Base-by-base conservation (phyloP, 1,140 invertebrate genomes). In the Caenorhabditis latens region DNA sequence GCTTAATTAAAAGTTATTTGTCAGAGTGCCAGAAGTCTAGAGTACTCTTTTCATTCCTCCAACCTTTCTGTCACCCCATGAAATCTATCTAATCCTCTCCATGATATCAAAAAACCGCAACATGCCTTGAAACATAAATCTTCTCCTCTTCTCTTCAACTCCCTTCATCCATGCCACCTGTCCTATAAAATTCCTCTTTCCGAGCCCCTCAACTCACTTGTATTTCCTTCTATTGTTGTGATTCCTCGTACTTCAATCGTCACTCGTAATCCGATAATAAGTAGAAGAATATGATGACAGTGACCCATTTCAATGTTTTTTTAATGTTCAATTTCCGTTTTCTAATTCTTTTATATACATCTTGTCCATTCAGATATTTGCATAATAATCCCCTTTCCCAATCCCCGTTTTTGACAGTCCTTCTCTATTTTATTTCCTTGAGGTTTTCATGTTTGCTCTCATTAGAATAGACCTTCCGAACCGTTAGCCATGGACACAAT, bases 401-500 rank as follows among this genome's bases (percentile, higher is more conserved):
- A n/a, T 48, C 42, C 32, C 32, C 32, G 32, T 32, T 46, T 48
- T 50, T 48, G 46, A 50, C 43, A 50, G 46, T 79, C 71, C n/a
- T 8, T 58, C 14, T 16, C 9, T 53, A 53, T 32, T 32, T 32
- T 32, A 32, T 32, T 32, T 32, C 32, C 32, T 32, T 21, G 57
- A 8, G 16, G 16, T n/a, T 21, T 21, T 8, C 67, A n/a, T 79
- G n/a, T 79, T 79, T 79, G 71, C 71, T 50, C n/a, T 71, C 65
- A 71, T 71, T n/a, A 71, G 65, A 71, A 71, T 71, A 71, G 65
- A 71, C 65, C 43, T 5, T 32, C 32, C 32, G 32, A 32, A 32
- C 32, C 32, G 32, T 46, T 71, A 46, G 40, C 42, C n/a, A 43
- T 46, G 40, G 16, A 71, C 6, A 71, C 65, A 79, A 79, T 79